Evolutionary conservation across 2,797 vertebrate genomes (phyloP).

Genomic region (Diplodus puntazzo): DNA sequence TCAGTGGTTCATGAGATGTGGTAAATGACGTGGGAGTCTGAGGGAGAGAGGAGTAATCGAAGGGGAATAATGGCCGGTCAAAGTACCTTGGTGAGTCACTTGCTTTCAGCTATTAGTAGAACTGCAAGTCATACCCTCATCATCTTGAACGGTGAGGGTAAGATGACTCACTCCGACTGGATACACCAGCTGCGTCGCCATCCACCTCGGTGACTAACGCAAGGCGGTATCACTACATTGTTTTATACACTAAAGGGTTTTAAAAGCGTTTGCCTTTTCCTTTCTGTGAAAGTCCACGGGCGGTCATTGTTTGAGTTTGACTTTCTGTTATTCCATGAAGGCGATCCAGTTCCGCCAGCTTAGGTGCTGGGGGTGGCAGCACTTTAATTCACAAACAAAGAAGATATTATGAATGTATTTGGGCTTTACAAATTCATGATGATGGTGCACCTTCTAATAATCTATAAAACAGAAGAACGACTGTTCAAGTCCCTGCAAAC

Average conservation of each 20-base stretch:
- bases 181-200: conserved; percentile 40
- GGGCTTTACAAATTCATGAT: background rate
- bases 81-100: conserved; percentile 71
- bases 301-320: background rate
- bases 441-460: background rate
- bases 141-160: conserved; percentile 36
- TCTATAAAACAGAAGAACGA: background rate
- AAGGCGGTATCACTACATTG: conserved; percentile 14
- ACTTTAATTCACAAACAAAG: background rate
- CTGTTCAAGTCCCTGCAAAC: background rate
- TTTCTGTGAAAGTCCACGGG: conserved; percentile 7
- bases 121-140: conserved; percentile 50
- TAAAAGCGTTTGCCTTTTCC: conserved; percentile 19
- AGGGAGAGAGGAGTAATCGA: conserved; percentile 1
- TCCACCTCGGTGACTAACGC: conserved; percentile 56
- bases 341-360: background rate
- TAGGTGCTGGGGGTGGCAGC: no score
- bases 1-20: conserved; percentile 6
- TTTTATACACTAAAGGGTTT: conserved; percentile 17
- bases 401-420: background rate
- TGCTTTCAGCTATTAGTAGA: conserved; percentile 43
- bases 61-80: conserved; percentile 41
- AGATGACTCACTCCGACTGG: conserved; percentile 70
- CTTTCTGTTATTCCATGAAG: background rate
- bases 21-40: conserved; percentile 8